Base-by-base conservation (phyloP, 2,797 vertebrate species). In the Mus spretus region DNA sequence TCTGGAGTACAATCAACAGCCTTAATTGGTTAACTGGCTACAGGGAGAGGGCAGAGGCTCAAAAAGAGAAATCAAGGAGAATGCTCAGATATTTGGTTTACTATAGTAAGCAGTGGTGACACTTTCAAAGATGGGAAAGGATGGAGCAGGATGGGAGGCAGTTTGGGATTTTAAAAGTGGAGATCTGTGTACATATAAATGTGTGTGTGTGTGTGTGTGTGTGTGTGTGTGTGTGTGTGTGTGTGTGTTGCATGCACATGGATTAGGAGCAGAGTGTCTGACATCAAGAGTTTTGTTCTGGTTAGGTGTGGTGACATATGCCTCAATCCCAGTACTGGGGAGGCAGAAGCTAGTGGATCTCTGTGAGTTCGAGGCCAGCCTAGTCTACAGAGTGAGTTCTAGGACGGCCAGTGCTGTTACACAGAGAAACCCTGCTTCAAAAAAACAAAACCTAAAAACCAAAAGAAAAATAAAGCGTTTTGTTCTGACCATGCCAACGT, bases 91-190 rank as follows among this genome's bases (percentile, higher is more conserved):
- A 81, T 31, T 22, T 55, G 89, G 40, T 53, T 86, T 93, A 44
- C 9, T 61, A 37, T n/a, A 40, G 3, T 74, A 50, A 75, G 75
- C 8, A 22, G 20, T 19, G 7, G 14, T 84, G 47, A 24, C 24
- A 19, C 31, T 89, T 94, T 65, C 65, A 93, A 55, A 94, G 72
- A 57, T 26, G 22, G 8, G 10, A 77, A 77, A 83, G 47, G 61
- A 74, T 14, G 0, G 0, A 13, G 10, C 0, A 40, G 14, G 6
- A 53, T 6, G 17, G 40, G 19, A 34, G 26, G 7, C 17, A 34
- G 34, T 80, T 37, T 78, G 40, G 37, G 61, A 28, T n/a, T 72
- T 82, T 91, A 17, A 83, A 13, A 65, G 14, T 55, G 37, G 63
- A 50, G 44, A 89, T 74, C 24, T 28, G 26, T 26, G 7, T 65